phyloP scores from a whole-genome alignment of 2,888 invertebrate genomes.

The Cheilosia urbana region DNA sequence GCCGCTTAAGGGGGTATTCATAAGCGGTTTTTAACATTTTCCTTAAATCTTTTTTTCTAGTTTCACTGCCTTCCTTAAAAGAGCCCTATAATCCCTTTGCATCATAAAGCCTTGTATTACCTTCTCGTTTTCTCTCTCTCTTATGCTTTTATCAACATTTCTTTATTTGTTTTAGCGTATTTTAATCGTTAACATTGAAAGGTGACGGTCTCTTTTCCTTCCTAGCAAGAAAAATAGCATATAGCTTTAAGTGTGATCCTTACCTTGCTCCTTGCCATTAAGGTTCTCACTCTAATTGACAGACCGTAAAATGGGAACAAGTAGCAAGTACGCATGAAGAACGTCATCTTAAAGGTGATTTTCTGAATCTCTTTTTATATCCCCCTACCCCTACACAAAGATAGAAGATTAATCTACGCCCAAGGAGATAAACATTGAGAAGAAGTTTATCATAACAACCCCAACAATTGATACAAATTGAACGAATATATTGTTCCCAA shows the following conservation, averaged over 20 bases:
- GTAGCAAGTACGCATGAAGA: neutral
- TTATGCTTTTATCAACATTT: neutral
- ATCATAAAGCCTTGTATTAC: neutral
- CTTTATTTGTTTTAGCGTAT: neutral
- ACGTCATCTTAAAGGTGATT: constrained; percentile 11
- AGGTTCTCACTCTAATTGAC: constrained; percentile 49
- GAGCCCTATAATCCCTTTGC: neutral
- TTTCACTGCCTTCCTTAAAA: neutral
- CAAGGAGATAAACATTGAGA: constrained; percentile 34
- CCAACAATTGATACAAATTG: constrained; percentile 58
- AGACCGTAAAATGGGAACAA: constrained; percentile 16
- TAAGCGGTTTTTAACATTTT: constrained; percentile 34
- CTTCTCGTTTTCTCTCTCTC: constrained; percentile 1
- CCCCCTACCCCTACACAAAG: neutral
- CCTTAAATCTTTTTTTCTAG: constrained; percentile 19
- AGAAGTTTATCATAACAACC: constrained; percentile 50
- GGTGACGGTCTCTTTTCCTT: neutral
- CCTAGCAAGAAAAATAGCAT: constrained; percentile 35
- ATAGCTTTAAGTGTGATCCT: constrained; percentile 36
- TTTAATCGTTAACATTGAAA: constrained; percentile 18
- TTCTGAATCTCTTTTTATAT: neutral
- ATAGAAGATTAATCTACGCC: constrained; percentile 21
- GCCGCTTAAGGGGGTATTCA: neutral
- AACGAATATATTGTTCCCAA: constrained; percentile 11
- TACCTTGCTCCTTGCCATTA: constrained; percentile 46